Evolutionary conservation across 64 coral and sea anemone species (phyloP).

Genomic region (Dendronephthya gigantea): DNA sequence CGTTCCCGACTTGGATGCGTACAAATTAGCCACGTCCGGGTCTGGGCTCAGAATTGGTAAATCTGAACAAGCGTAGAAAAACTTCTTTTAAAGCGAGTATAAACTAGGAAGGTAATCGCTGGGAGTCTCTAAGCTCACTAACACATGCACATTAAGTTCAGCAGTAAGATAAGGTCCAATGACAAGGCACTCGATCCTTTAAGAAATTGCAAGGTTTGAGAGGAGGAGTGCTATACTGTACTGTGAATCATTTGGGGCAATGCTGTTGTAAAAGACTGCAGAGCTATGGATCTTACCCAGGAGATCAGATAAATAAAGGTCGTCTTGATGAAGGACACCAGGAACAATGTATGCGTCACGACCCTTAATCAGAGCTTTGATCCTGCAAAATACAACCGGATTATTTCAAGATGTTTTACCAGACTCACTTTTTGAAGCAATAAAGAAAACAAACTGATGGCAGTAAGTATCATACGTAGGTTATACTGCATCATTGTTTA

Average conservation of each 20-base stretch:
- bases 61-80: slow-evolving; percentile 33
- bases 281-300: slow-evolving; percentile 53
- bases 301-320: slow-evolving; percentile 72
- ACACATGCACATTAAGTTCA: too few relatives aligned
- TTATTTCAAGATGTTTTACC: neutral
- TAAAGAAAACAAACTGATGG: too few relatives aligned
- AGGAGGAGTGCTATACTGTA: neutral
- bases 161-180: too few relatives aligned
- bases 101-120: too few relatives aligned
- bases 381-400: slow-evolving; percentile 30
- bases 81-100: too few relatives aligned
- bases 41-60: slow-evolving; percentile 78
- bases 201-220: neutral
- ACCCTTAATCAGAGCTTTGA: slow-evolving; percentile 86
- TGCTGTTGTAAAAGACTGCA: neutral
- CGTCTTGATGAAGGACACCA: slow-evolving; percentile 83
- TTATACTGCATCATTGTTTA: too few relatives aligned
- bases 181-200: too few relatives aligned
- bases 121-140: too few relatives aligned
- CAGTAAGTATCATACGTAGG: too few relatives aligned
- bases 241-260: neutral
- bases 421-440: too few relatives aligned
- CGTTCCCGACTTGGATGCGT: slow-evolving; percentile 84
- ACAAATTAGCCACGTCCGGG: slow-evolving; percentile 73
- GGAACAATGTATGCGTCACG: slow-evolving; percentile 84